Evolutionary conservation across 2,888 invertebrate genomes (phyloP).

Genomic region (Gymnocheta viridis): DNA sequence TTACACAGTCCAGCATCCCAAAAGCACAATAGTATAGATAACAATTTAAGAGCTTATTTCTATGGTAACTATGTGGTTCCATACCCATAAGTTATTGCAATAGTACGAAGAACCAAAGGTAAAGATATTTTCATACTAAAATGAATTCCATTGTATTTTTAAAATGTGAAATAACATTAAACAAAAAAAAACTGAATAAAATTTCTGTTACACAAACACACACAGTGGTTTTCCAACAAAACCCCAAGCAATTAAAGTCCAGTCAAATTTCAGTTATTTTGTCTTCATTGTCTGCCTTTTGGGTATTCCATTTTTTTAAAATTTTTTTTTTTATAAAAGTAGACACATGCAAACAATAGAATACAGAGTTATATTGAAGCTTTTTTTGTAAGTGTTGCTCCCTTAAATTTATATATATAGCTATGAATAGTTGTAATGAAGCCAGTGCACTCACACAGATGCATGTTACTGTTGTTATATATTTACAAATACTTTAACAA

Average conservation of each 20-base stretch:
- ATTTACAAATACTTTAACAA: not conserved
- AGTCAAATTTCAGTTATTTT: slow-evolving; percentile 69
- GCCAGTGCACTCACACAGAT: not conserved
- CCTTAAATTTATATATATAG: not conserved
- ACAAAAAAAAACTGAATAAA: not conserved
- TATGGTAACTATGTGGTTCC: not conserved
- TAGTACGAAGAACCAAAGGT: slow-evolving; percentile 3
- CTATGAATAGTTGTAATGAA: not conserved
- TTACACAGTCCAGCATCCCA: not conserved
- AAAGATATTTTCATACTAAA: slow-evolving; percentile 20
- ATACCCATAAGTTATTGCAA: too few relatives aligned
- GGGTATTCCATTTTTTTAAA: slow-evolving; percentile 39
- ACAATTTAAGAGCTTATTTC: slow-evolving; percentile 25
- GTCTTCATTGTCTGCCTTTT: slow-evolving; percentile 65
- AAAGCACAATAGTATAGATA: not conserved
- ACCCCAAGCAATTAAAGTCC: slow-evolving; percentile 70
- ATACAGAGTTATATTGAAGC: not conserved
- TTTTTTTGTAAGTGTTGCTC: not conserved
- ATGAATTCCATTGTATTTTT: slow-evolving; percentile 1
- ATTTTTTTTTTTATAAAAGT: not conserved
- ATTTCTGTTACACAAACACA: not conserved
- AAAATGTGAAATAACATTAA: not conserved
- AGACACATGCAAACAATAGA: slow-evolving; percentile 30
- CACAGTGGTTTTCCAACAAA: slow-evolving; percentile 56
- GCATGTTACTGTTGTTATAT: not conserved